Base-by-base conservation (phyloP, 2,113 vertebrate species). In the Lagopus muta region DNA sequence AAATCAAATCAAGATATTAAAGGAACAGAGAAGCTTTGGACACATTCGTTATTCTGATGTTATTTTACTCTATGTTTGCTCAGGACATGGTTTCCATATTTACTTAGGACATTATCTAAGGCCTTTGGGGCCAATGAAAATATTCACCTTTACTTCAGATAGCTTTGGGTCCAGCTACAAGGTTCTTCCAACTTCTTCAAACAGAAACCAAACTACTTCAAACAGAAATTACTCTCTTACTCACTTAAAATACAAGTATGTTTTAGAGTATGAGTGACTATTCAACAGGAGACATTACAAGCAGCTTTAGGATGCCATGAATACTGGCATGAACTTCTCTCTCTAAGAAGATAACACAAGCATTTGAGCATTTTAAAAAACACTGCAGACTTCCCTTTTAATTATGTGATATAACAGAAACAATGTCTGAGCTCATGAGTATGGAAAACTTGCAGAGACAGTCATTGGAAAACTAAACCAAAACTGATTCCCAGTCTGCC, bases 1-100 rank as follows among this genome's bases (percentile, higher is more conserved):
- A 1, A 96, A 94, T 73, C 34, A 86, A 96, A 94, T 74, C 34
- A 84, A 85, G 85, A 83, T 61, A 55, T 94, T 94, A 93, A 96
- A 96, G 82, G 34, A 19, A 58, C 69, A 94, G 72, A 83, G 42
- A 92, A 86, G 22, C 40, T 94, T 86, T 78, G 45, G 48, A 38
- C 48, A 8, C 34, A 30, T 66, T 85, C 85, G 38, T 93, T 55
- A 40, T 32, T 61, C 18, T 65, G 32, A 61, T 50, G 32, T 50
- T 73, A 75, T 62, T 92, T 90, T 82, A 81, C 14, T 86, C 50
- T 82, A 0, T 36, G 24, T 24, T 52, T 18, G 81, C 34, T 77
- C 18, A 40, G 25, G 36, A 27, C 4, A 83, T 11, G 24, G 27
- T 54, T 54, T 54, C 52, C 28, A 9, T 54, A 54, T 28, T 13